phyloP scores from a whole-genome alignment of 2,888 invertebrate genomes.

The Octonoba sinensis region DNA sequence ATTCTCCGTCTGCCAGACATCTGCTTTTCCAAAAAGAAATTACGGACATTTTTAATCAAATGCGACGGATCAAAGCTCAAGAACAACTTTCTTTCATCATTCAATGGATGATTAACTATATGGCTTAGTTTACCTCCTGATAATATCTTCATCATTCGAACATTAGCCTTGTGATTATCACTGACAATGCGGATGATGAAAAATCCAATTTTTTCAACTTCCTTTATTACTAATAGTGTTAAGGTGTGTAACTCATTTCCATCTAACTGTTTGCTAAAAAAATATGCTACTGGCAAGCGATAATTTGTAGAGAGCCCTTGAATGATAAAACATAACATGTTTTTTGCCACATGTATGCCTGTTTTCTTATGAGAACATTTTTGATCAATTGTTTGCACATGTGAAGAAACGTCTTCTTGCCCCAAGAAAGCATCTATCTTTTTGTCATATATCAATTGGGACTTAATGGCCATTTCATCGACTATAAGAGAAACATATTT shows the following conservation, averaged over 20 bases:
- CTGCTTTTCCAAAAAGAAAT: slow-evolving; percentile 1
- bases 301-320: slow-evolving; percentile 1
- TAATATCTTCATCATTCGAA: neutral
- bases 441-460: neutral
- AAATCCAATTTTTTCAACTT: slow-evolving; percentile 1
- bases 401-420: neutral
- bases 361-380: neutral
- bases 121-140: neutral
- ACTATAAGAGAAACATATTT: neutral
- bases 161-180: neutral
- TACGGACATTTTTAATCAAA: neutral
- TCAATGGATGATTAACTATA: neutral
- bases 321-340: neutral
- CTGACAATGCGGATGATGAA: neutral
- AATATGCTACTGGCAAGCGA: neutral
- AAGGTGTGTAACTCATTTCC: neutral
- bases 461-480: slow-evolving; percentile 1
- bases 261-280: neutral
- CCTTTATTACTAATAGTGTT: neutral
- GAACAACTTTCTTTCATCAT: slow-evolving; percentile 1
- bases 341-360: neutral
- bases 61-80: slow-evolving; percentile 1
- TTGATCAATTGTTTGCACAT: neutral
- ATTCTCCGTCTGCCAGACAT: neutral
- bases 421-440: neutral